A percentile compares a stretch with the other conserved stretches of the same genome.
Evolutionary conservation across 2,797 vertebrate genomes (phyloP).

Genomic region (Schizopygopsis malacanthus): DNA sequence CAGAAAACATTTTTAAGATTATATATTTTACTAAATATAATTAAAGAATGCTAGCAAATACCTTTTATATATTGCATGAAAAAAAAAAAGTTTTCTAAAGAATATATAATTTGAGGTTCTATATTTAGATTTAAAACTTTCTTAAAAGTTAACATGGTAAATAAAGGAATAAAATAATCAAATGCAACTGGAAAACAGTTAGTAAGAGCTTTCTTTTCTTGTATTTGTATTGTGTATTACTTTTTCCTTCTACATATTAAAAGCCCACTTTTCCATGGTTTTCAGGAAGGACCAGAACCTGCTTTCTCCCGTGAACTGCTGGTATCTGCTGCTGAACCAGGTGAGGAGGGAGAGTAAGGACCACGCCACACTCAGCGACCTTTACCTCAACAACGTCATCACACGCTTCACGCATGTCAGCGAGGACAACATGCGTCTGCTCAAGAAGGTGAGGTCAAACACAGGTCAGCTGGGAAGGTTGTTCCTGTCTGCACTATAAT

Average conservation of each 20-base stretch:
- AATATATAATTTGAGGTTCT: background rate
- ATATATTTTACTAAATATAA: too few relatives aligned
- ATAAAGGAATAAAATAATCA: background rate
- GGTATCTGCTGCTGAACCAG: constrained; percentile 95
- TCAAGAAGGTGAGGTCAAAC: constrained; percentile 89
- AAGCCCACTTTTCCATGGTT: background rate
- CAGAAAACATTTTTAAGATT: too few relatives aligned
- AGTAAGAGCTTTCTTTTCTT: background rate
- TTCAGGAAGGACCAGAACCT: constrained; percentile 96
- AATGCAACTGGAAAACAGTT: background rate
- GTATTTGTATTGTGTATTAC: background rate
- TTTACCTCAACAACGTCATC: constrained; percentile 98
- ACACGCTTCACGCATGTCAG: constrained; percentile 96
- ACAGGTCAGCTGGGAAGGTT: background rate
- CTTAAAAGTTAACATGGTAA: too few relatives aligned
- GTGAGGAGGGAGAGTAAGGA: constrained; percentile 97
- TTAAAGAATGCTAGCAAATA: too few relatives aligned
- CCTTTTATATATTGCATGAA: too few relatives aligned
- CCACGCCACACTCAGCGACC: constrained; percentile 94
- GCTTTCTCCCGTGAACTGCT: constrained; percentile 96
- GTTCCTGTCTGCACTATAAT: background rate
- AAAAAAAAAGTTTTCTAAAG: too few relatives aligned
- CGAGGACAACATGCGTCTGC: constrained; percentile 95
- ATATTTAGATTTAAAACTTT: background rate
- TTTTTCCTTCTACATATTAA: too few relatives aligned